phyloP scores from a whole-genome alignment of 1,140 invertebrate species.

The Caenorhabditis briggsae region DNA sequence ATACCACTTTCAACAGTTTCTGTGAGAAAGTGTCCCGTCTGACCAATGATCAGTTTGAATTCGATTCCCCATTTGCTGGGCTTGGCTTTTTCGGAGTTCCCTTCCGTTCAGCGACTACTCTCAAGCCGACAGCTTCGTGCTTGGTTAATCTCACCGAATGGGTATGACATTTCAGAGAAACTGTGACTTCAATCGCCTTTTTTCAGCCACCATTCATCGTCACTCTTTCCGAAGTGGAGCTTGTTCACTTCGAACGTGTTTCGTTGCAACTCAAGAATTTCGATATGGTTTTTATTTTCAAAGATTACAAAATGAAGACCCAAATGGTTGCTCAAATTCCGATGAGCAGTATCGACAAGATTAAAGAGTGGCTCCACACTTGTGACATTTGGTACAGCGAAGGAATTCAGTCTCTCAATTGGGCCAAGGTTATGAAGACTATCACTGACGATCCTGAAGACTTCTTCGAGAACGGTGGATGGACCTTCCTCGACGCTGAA shows the following conservation, averaged over 20 bases:
- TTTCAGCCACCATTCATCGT: slow-evolving; percentile 95
- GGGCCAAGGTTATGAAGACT: slow-evolving; percentile 99
- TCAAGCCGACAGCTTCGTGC: slow-evolving; percentile 96
- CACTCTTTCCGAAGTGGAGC: slow-evolving; percentile 94
- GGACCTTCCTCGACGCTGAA: slow-evolving; percentile 97
- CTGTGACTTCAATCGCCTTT: slow-evolving; percentile 13
- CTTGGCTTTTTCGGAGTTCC: slow-evolving; percentile 98
- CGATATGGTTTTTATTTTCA: slow-evolving; percentile 99
- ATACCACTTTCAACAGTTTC: slow-evolving; percentile 97
- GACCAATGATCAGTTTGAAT: slow-evolving; percentile 96
- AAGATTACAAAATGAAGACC: slow-evolving; percentile 93
- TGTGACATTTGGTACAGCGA: slow-evolving; percentile 98
- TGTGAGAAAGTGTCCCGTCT: slow-evolving; percentile 96
- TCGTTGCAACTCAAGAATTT: slow-evolving; percentile 99
- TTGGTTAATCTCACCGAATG: slow-evolving; percentile 97
- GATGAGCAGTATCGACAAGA: slow-evolving; percentile 97
- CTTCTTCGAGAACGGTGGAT: slow-evolving; percentile 98
- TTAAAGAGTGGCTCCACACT: slow-evolving; percentile 85
- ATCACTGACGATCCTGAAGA: slow-evolving; percentile 98
- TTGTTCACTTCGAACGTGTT: slow-evolving; percentile 98
- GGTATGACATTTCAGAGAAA: slow-evolving; percentile 80
- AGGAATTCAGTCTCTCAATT: slow-evolving; percentile 97
- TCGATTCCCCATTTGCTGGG: slow-evolving; percentile 97
- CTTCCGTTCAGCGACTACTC: slow-evolving; percentile 91
- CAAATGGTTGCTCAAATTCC: slow-evolving; percentile 97